phyloP scores from a whole-genome alignment of 2,888 invertebrate species.

The Venusia cambrica region DNA sequence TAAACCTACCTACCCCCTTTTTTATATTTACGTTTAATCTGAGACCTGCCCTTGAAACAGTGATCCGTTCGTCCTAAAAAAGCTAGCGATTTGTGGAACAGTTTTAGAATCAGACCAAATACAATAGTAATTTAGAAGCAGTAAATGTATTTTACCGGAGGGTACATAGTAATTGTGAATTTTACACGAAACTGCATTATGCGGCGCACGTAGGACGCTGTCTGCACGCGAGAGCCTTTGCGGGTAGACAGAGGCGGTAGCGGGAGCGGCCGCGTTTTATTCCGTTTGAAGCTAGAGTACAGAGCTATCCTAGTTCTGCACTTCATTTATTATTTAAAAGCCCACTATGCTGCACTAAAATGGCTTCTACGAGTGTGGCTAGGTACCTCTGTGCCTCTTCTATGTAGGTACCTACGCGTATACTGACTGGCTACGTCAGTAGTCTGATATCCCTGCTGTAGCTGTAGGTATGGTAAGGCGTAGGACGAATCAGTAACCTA shows the following conservation, averaged over 20 bases:
- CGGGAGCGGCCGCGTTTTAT: slow-evolving; percentile 43
- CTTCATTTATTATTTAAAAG: slow-evolving; percentile 72
- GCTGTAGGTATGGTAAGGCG: no score
- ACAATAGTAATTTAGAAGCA: slow-evolving; percentile 72
- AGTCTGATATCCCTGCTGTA: no score
- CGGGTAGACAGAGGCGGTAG: slow-evolving; percentile 39
- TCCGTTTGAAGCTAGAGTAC: slow-evolving; percentile 27
- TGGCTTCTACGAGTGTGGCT: slow-evolving; percentile 46
- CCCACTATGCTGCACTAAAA: slow-evolving; percentile 55
- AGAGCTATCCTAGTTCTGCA: slow-evolving; percentile 54
- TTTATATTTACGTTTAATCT: no score
- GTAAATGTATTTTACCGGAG: slow-evolving; percentile 73
- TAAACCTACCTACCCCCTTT: no score
- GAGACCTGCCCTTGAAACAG: no score
- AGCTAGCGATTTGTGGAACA: no score
- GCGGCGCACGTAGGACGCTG: slow-evolving; percentile 73
- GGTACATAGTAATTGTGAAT: slow-evolving; percentile 74
- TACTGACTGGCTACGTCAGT: no score
- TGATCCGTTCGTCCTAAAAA: no score
- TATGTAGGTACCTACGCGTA: no score
- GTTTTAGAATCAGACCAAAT: slow-evolving; percentile 74
- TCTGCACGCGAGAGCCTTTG: slow-evolving; percentile 57
- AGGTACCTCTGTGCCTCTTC: no score
- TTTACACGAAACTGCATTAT: slow-evolving; percentile 75
- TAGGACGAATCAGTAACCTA: slow-evolving; percentile 46